These are phyloP conservation scores for Silurus glanis DNA, from an alignment of 2,113 vertebrate species.

Conservation along the genomic window DNA sequence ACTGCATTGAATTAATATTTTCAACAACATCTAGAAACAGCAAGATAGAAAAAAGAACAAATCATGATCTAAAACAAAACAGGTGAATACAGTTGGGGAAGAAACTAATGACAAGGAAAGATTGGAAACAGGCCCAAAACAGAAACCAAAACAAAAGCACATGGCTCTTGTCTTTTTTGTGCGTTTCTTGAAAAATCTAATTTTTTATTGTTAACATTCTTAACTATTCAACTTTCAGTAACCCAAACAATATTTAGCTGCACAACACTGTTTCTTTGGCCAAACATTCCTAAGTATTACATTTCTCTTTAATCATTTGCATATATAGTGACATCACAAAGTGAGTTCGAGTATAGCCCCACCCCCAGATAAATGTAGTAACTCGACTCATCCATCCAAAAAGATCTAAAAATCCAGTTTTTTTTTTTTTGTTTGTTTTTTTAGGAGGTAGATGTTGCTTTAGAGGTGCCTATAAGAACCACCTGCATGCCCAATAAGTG, in stretches of 20 bases:
- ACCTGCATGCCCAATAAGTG: background rate
- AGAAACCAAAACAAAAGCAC: background rate
- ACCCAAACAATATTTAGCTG: background rate
- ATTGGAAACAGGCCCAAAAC: background rate
- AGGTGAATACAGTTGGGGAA: background rate
- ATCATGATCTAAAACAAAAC: background rate
- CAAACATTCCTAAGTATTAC: background rate
- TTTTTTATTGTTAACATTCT: background rate
- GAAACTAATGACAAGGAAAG: background rate
- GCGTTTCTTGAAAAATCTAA: background rate
- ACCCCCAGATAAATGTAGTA: background rate
- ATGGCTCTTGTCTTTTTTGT: background rate
- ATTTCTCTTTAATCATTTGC: background rate
- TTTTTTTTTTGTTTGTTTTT: background rate
- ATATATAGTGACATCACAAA: constrained; percentile 7
- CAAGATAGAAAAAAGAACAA: background rate
- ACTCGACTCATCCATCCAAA: background rate
- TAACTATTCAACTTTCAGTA: background rate
- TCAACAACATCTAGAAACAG: background rate
- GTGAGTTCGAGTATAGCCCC: background rate
- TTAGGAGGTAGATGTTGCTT: background rate
- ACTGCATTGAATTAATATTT: background rate
- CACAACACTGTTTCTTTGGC: background rate
- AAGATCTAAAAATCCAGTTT: background rate
- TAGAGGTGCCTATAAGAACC: background rate